Conservation (phyloP, 2,113 vertebrate genomes). For the Macrotis lagotis region DNA sequence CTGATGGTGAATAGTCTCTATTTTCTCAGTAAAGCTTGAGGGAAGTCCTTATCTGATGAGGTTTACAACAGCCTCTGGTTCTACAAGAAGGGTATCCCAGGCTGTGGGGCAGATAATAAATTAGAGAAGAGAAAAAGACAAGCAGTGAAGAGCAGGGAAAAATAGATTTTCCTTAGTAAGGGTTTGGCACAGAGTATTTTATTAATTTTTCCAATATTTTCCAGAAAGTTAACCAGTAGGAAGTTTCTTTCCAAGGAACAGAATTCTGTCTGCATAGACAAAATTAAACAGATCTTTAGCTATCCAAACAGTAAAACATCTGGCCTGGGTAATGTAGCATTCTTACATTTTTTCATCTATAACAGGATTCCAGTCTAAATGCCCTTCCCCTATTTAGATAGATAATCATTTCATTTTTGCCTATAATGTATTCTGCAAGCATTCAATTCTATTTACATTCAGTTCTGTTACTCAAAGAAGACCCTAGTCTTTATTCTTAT, state of each 20-base stretch:
- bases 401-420: constrained; percentile 18
- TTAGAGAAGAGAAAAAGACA: background rate
- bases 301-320: background rate
- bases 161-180: background rate
- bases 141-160: background rate
- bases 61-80: too few species aligned
- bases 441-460: background rate
- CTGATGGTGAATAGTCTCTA: too few species aligned
- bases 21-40: too few species aligned
- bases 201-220: constrained; percentile 43
- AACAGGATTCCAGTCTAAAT: background rate
- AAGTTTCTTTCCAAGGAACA: background rate
- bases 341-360: constrained; percentile 28
- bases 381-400: background rate
- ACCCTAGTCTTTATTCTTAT: background rate
- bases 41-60: too few species aligned
- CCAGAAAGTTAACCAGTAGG: background rate
- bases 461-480: background rate
- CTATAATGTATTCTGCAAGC: background rate
- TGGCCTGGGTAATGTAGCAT: too few species aligned
- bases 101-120: too few species aligned
- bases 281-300: constrained; percentile 12
- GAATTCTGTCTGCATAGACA: background rate
- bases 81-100: too few species aligned
- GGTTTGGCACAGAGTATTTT: too few species aligned